These are phyloP conservation scores for Taurulus bubalis DNA, from an alignment of 2,113 vertebrate genomes.

Conservation along the genomic window DNA sequence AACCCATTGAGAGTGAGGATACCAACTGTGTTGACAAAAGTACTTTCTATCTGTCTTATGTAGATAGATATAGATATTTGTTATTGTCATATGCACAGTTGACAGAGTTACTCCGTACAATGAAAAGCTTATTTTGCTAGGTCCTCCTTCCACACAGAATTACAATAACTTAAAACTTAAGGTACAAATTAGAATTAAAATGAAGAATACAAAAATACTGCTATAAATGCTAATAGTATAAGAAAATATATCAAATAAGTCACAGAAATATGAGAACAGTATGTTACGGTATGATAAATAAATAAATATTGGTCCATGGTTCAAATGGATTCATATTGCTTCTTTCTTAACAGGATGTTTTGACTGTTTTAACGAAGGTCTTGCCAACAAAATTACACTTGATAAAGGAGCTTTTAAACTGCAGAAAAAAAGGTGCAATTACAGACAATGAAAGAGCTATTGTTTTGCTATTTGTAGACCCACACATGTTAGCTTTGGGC, in stretches of 20 bases:
- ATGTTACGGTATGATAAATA: too few relatives aligned
- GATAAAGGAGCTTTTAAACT: neutral
- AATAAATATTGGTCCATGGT: neutral
- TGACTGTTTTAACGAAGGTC: neutral
- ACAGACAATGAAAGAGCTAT: neutral
- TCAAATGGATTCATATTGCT: neutral
- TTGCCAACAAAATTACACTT: neutral
- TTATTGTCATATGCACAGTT: too few relatives aligned
- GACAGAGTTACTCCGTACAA: too few relatives aligned
- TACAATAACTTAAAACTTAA: too few relatives aligned
- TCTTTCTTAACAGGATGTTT: neutral
- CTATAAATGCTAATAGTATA: too few relatives aligned
- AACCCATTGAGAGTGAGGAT: constrained; percentile 6
- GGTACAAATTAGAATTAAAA: too few relatives aligned
- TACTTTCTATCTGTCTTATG: neutral
- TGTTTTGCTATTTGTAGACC: neutral
- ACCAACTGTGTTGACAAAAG: neutral
- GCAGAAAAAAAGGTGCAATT: neutral
- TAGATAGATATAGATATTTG: too few relatives aligned
- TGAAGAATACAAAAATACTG: too few relatives aligned
- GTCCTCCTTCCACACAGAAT: too few relatives aligned
- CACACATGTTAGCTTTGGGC: neutral
- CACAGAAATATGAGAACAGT: too few relatives aligned
- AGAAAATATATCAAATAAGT: too few relatives aligned
- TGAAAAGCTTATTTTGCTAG: too few relatives aligned